Conservation (phyloP, 2,797 vertebrate species). For the Manis crassicaudata region DNA sequence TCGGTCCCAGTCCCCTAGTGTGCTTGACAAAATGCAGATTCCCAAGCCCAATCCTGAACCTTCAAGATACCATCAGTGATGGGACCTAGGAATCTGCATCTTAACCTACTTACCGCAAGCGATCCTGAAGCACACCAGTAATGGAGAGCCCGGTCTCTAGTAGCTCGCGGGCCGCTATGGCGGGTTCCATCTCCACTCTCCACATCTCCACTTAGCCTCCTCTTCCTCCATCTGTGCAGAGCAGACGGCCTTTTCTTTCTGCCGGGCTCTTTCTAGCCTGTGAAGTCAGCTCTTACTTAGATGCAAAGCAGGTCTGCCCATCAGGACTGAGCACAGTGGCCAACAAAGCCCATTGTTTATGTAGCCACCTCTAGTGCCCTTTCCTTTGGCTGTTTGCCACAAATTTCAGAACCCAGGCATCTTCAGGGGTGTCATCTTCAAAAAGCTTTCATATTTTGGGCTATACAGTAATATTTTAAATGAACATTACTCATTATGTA, state of each 20-base stretch:
- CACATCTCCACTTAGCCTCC: background rate
- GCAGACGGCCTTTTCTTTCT: background rate
- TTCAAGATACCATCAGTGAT: background rate
- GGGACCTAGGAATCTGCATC: background rate
- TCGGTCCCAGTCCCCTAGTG: background rate
- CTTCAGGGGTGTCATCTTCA: background rate
- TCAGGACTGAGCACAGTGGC: background rate
- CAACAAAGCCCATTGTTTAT: background rate
- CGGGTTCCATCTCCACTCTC: background rate
- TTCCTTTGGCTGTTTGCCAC: background rate
- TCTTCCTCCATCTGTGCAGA: background rate
- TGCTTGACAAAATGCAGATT: constrained; percentile 25
- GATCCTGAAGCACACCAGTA: background rate
- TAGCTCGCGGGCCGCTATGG: background rate
- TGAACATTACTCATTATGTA: background rate
- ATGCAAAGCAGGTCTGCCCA: background rate
- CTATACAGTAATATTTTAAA: background rate
- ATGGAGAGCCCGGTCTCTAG: background rate
- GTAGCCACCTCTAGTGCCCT: background rate
- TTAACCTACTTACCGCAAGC: background rate
- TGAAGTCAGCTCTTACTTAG: background rate
- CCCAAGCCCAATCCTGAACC: background rate
- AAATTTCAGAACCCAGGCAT: background rate
- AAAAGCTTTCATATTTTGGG: background rate
- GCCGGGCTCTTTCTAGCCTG: background rate